A percentile compares a stretch with the other conserved stretches of the same genome.
Conservation (phyloP, 2,888 invertebrate species). For the Keiferia lycopersicella region DNA sequence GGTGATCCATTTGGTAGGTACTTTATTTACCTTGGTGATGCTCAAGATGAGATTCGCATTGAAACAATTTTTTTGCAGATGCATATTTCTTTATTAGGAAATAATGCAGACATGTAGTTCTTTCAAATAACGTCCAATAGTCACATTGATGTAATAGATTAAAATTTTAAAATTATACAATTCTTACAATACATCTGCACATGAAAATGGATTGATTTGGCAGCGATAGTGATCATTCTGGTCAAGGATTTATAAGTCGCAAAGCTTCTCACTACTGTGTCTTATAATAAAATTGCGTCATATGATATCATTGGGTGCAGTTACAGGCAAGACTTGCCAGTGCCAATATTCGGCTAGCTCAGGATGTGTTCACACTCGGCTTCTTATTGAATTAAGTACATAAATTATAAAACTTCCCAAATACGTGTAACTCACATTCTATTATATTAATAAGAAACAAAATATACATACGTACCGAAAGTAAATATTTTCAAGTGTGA, state of each 20-base stretch:
- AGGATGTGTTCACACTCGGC: conserved; percentile 10
- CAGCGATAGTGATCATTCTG: conserved; percentile 28
- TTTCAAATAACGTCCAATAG: conserved; percentile 47
- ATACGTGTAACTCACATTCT: background rate
- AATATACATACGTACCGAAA: background rate
- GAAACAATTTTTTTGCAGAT: conserved; percentile 43
- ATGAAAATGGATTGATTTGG: conserved; percentile 23
- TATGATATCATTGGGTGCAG: conserved; percentile 33
- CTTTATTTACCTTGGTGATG: no score
- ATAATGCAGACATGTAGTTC: conserved; percentile 64
- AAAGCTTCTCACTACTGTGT: conserved; percentile 14
- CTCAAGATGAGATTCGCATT: no score
- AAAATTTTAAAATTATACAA: conserved; percentile 22
- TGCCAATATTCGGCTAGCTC: conserved; percentile 22
- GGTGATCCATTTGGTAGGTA: no score
- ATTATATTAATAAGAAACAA: background rate
- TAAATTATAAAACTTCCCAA: background rate
- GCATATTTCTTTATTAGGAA: conserved; percentile 70
- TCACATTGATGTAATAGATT: background rate
- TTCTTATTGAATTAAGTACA: background rate
- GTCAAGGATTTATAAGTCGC: conserved; percentile 25
- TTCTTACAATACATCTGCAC: conserved; percentile 18
- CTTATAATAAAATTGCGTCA: conserved; percentile 27
- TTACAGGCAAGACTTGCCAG: conserved; percentile 39
- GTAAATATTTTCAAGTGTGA: conserved; percentile 11